Base-by-base conservation (phyloP, 2,888 invertebrate genomes). In the Lacanobia oleracea region DNA sequence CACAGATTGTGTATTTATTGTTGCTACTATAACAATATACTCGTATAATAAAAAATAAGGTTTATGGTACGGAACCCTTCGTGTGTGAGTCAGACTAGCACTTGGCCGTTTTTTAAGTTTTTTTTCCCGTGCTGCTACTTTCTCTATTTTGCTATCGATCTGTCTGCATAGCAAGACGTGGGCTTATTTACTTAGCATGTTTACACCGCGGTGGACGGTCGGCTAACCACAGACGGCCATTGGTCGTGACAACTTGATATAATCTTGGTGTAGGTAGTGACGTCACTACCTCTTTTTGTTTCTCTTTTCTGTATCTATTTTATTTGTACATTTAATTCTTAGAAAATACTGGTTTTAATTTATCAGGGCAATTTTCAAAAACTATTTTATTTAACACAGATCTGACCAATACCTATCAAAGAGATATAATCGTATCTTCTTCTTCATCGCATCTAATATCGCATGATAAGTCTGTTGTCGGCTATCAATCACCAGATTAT, bases 131-230 rank as follows among this genome's bases (percentile, higher is more conserved):
- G 18, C 33, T 45, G 37, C 8, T 14, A 6, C 23, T 72, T n/a
- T 23, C 10, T 40, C 21, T 77, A 21, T 77, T 72, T 68, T 45
- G 3, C 21, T 81, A 67, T 81, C 67, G 77, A 63, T 60, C 75
- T 60, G 75, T 74, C 60, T 65, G 56, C 21, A 37, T 51, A 56
- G 54, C 59, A 27, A 80, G 45, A 40, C 57, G 18, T 67, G 54
- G 56, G 33, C 51, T 48, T 67, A 53, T 45, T 76, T 37, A 67
- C 45, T 72, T 66, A 23, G 33, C 21, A 45, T 76, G 23, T 67
- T 68, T 68, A 40, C 21, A 50, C 21, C 18, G 45, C 21, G 16
- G 45, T 5, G 12, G 37, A 45, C 23, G 51, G 53, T 48, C 10
- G 37, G 67, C 14, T 54, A 40, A 77, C 69, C 45, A 68, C 77